Evolutionary conservation across 2,888 invertebrate genomes (phyloP).

Genomic region (Drosophila picticornis): DNA sequence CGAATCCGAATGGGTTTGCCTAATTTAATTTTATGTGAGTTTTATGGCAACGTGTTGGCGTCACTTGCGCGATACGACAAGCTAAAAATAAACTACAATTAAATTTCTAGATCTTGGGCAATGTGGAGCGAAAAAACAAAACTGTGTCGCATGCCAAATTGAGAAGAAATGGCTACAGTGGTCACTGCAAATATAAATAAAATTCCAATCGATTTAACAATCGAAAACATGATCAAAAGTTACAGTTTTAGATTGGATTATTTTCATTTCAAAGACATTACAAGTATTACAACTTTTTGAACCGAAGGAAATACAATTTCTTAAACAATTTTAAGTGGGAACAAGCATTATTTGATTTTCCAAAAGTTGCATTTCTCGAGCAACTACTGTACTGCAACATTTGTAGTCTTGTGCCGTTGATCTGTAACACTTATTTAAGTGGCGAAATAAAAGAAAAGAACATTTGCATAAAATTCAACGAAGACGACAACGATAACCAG

Average conservation of each 20-base stretch:
- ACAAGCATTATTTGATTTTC: not conserved
- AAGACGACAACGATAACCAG: constrained; percentile 35
- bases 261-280: not conserved
- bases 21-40: constrained; percentile 58
- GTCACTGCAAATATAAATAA: not conserved
- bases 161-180: constrained; percentile 13
- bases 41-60: constrained; percentile 74
- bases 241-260: not conserved
- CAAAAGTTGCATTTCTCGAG: not conserved
- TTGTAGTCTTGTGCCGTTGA: constrained; percentile 23
- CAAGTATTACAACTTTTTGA: too few species aligned
- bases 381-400: constrained; percentile 21
- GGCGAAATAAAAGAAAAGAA: constrained; percentile 14
- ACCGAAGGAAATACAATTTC: too few species aligned
- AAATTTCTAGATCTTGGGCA: constrained; percentile 40
- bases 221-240: not conserved
- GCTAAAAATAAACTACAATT: constrained; percentile 48
- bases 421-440: constrained; percentile 21
- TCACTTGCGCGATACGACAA: constrained; percentile 32
- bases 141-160: constrained; percentile 47
- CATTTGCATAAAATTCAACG: constrained; percentile 57
- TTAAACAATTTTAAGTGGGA: not conserved
- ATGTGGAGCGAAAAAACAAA: constrained; percentile 26
- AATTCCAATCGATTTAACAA: not conserved
- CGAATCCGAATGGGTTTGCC: constrained; percentile 11